Conservation (phyloP, 2,113 vertebrate species). For the Verasper variegatus region DNA sequence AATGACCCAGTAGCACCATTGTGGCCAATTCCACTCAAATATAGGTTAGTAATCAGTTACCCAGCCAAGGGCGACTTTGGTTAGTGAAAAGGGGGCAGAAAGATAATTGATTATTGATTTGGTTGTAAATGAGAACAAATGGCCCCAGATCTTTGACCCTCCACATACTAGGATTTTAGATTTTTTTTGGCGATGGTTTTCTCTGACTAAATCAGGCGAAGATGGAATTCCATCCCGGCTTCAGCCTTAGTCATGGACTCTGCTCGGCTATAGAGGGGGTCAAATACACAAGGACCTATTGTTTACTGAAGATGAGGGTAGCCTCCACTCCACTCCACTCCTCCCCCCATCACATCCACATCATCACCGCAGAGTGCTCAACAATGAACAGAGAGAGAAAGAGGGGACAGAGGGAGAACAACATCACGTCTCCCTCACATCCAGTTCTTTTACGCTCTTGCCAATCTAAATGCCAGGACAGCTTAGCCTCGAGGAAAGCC, state of each 20-base stretch:
- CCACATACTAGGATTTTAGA: neutral
- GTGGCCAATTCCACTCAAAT: conserved; percentile 33
- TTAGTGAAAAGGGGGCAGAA: neutral
- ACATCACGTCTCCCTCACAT: conserved; percentile 49
- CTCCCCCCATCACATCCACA: conserved; percentile 64
- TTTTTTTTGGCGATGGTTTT: conserved; percentile 22
- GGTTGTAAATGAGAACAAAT: conserved; percentile 59
- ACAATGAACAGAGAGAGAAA: conserved; percentile 69
- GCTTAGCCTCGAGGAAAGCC: conserved; percentile 44
- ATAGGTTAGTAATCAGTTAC: conserved; percentile 61
- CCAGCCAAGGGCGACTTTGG: conserved; percentile 10
- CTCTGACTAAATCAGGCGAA: conserved; percentile 48
- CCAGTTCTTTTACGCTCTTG: conserved; percentile 55
- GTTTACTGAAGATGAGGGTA: conserved; percentile 77
- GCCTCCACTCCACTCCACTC: conserved; percentile 66
- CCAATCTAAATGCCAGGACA: conserved; percentile 69
- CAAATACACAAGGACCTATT: conserved; percentile 79
- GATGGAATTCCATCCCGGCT: conserved; percentile 63
- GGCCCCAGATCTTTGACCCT: conserved; percentile 31
- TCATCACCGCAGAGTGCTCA: conserved; percentile 61
- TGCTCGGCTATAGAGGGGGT: conserved; percentile 62
- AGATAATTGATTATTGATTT: conserved; percentile 75
- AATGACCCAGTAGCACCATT: conserved; percentile 48
- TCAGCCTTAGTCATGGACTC: conserved; percentile 58
- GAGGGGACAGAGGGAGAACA: conserved; percentile 35